Base-by-base conservation (phyloP, 2,888 invertebrate genomes). In the Andrena hattorfiana region DNA sequence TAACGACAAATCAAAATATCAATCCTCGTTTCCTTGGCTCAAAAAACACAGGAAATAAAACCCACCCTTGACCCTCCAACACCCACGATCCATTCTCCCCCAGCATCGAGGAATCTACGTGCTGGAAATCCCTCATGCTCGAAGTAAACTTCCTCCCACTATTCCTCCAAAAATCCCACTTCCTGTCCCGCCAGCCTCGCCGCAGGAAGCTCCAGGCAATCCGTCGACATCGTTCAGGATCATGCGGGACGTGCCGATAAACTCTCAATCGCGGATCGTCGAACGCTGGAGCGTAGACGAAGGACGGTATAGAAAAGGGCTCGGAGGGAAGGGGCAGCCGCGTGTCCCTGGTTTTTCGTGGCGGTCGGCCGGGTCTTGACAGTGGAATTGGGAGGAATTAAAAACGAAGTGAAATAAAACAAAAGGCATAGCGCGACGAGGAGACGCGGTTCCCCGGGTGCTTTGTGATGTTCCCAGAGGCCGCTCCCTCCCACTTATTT, bases 361-460 rank as follows among this genome's bases (percentile, higher is more conserved):
- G 78, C 79, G 66, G 62, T 51, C 77, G 81, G 77, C 51, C 73
- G 32, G 49, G 63, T 78, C 86, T 89, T 84, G 89, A 89, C 90
- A 87, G 89, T 87, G 87, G 89, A 90, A 91, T 89, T 87, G 90
- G 87, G 83, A 90, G 90, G 91, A 92, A 92, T 92, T 90, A 91
- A 90, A 90, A 91, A 89, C 86, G 86, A 88, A 89, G 89, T 89
- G 88, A 91, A 91, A 91, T 89, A 91, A 90, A 92, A 87, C 88
- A 90, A 91, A 92, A 88, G 86, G 85, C 81, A 62, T 51, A 42
- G 73, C 48, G 79, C 63, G 81, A 70, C 74, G 73, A 84, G 69
- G 79, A 82, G 84, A 84, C 81, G 85, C 78, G 79, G 49, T 80
- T 80, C 77, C 86, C 88, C 88, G 89, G 88, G 81, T 88, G 89